A percentile compares a stretch with the other conserved stretches of the same genome.
phyloP scores from a whole-genome alignment of 2,113 vertebrate species.

The Peromyscus maniculatus region DNA sequence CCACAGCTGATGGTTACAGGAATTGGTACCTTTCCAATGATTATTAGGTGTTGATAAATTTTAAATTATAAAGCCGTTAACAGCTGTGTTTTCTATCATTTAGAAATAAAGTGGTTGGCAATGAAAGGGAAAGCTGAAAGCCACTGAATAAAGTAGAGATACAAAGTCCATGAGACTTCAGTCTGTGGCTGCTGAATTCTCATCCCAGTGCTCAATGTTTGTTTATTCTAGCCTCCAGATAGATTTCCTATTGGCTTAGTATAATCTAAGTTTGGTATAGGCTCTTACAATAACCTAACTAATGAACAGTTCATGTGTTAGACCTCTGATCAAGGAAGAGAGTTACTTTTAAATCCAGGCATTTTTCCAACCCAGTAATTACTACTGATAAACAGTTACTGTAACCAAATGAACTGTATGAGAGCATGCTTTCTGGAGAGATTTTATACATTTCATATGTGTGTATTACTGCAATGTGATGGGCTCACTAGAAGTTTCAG shows the following conservation, averaged over 20 bases:
- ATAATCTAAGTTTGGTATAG: not conserved
- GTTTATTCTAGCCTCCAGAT: not conserved
- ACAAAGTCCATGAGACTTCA: not conserved
- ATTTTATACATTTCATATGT: not conserved
- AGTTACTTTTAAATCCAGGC: not conserved
- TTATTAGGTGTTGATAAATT: constrained; percentile 34
- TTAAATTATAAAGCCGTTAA: constrained; percentile 38
- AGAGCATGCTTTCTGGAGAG: not conserved
- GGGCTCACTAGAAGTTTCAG: constrained; percentile 25
- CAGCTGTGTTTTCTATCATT: not conserved
- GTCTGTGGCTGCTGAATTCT: not conserved
- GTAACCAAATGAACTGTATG: not conserved
- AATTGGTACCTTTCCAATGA: constrained; percentile 2
- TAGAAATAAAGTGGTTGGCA: not conserved
- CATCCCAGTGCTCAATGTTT: not conserved
- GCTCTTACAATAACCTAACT: not conserved
- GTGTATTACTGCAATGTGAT: not conserved
- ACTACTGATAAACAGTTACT: not conserved
- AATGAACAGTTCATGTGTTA: not conserved
- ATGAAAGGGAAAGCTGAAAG: not conserved
- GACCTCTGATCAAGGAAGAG: not conserved
- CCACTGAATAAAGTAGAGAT: not conserved
- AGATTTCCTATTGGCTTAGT: not conserved
- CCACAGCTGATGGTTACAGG: not conserved
- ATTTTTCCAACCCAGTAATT: not conserved